Evolutionary conservation across 2,797 vertebrate species (phyloP).

Genomic region (Onychomys arenicola): DNA sequence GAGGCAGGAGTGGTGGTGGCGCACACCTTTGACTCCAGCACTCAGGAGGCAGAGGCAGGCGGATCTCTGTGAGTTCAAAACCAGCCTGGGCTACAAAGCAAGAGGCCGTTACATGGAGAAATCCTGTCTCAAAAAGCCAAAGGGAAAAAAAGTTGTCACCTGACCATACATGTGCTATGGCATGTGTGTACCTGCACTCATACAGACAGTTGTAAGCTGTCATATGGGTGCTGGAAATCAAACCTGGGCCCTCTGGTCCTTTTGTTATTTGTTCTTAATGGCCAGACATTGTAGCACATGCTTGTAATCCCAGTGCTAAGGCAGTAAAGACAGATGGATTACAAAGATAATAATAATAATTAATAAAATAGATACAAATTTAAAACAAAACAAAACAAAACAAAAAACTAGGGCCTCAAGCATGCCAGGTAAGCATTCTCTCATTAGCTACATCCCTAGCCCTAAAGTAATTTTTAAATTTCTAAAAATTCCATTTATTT

Average conservation of each 20-base stretch:
- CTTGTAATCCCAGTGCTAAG: neutral
- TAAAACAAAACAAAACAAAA: too few relatives aligned
- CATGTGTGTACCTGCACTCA: neutral
- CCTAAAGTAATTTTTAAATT: neutral
- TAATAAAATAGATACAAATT: neutral
- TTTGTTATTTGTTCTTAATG: neutral
- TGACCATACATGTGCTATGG: neutral
- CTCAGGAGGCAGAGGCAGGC: too few relatives aligned
- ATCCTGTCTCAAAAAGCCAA: too few relatives aligned
- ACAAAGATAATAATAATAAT: neutral
- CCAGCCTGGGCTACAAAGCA: too few relatives aligned
- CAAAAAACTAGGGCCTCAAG: neutral
- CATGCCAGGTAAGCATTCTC: neutral
- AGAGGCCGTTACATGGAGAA: too few relatives aligned
- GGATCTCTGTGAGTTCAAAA: too few relatives aligned
- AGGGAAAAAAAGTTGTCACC: neutral
- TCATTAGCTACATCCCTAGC: neutral
- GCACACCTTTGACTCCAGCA: too few relatives aligned
- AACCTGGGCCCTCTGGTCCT: neutral
- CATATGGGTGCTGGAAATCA: neutral
- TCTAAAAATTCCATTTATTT: neutral
- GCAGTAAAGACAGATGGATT: neutral
- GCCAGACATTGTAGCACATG: too few relatives aligned
- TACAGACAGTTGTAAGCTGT: neutral
- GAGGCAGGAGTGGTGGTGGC: too few relatives aligned